Base-by-base conservation (phyloP, 2,113 vertebrate species). In the Pelecanoides urinatrix region DNA sequence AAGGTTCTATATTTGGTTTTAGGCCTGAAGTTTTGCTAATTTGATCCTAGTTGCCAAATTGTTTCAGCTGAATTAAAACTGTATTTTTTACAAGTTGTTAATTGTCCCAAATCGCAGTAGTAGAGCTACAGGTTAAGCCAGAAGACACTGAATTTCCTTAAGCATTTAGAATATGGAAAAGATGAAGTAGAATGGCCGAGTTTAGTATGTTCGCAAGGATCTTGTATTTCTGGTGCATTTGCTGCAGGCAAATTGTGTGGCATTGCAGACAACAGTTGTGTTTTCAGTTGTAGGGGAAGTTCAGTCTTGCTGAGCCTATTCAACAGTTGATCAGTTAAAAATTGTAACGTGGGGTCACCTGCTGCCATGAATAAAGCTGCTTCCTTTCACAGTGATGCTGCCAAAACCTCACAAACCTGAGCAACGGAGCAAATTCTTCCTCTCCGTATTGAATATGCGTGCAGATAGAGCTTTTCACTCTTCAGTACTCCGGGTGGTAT, bases 371-470 rank as follows among this genome's bases (percentile, higher is more conserved):
- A 18, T 15, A 14, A 61, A 73, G 34, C 58, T 16, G 7, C 20
- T 40, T 56, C 45, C 55, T 87, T 27, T 26, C 49, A 14, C 70
- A 78, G 45, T 1, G 34, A 8, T 62, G 59, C 38, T 76, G 73
- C 56, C 58, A 65, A 76, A 86, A 18, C 38, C 59, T 61, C 67
- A 42, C 10, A 52, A 29, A 47, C 29, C 21, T 0, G 1, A 67
- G 42, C 17, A 38, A 17, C 4, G 21, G 53, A 65, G 77, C 30
- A 49, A 15, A 6, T 44, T 67, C 34, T 59, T 45, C 40, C 61
- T 62, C 2, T 47, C 30, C 2, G 0, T 3, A 12, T 5, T 32
- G 50, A 58, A 4, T 4, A 14, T 19, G 6, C 40, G 29, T 49
- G 59, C 55, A 66, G 68, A 25, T 30, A 25, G 34, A 32, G 53